Evolutionary conservation across 2,888 invertebrate species (phyloP).

Genomic region (Syritta pipiens): DNA sequence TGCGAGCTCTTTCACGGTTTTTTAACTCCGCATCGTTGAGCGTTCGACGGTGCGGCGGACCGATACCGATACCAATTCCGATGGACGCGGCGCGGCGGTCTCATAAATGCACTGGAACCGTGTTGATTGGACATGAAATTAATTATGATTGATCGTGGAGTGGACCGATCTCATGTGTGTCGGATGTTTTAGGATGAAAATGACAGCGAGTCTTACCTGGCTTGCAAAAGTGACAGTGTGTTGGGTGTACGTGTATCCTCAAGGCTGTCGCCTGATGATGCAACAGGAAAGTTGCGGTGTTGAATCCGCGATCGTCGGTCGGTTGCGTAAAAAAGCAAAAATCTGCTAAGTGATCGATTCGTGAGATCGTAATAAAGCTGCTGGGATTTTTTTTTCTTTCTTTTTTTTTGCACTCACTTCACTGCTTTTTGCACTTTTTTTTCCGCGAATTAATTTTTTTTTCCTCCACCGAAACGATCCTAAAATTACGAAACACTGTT

Average conservation of each 20-base stretch:
- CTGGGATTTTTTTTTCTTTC: conserved; percentile 17
- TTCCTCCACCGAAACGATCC: background rate
- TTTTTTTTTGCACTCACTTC: conserved; percentile 28
- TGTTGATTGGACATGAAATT: conserved; percentile 41
- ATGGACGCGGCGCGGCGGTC: conserved; percentile 2
- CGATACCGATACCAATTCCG: background rate
- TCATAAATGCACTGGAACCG: conserved; percentile 16
- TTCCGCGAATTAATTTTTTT: conserved; percentile 13
- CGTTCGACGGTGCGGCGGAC: conserved; percentile 1
- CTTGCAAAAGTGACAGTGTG: conserved; percentile 32
- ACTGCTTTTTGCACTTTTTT: conserved; percentile 1
- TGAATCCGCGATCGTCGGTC: conserved; percentile 41
- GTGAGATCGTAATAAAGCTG: conserved; percentile 27
- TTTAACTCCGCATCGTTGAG: conserved; percentile 33
- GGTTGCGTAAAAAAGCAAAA: conserved; percentile 42
- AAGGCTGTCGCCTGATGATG: conserved; percentile 30
- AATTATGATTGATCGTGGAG: conserved; percentile 53
- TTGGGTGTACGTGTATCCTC: conserved; percentile 49
- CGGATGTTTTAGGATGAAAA: background rate
- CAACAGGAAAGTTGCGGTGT: conserved; percentile 27
- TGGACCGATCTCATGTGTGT: background rate
- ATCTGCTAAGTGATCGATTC: conserved; percentile 46
- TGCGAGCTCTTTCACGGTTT: conserved; percentile 49
- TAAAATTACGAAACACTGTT: conserved; percentile 44
- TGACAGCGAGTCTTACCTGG: conserved; percentile 38